Evolutionary conservation across 2,113 vertebrate species (phyloP).

Genomic region (Colius striatus): DNA sequence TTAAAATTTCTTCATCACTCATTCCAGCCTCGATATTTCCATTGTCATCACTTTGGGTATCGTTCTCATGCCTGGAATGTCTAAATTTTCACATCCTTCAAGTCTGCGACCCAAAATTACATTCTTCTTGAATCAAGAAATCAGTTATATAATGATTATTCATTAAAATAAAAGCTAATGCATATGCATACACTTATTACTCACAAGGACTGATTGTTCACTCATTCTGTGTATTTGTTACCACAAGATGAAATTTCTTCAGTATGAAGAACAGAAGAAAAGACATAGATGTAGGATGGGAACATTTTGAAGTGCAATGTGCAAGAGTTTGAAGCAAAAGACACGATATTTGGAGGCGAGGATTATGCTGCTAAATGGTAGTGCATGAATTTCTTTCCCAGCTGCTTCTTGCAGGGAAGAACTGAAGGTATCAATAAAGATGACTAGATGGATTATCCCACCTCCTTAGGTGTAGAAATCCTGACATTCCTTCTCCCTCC

Average conservation of each 20-base stretch:
- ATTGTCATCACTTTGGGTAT: background rate
- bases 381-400: background rate
- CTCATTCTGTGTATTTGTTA: background rate
- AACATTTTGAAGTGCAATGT: background rate
- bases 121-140: background rate
- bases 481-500: background rate
- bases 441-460: background rate
- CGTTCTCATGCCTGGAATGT: background rate
- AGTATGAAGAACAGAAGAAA: background rate
- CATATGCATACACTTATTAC: conserved; percentile 4
- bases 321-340: background rate
- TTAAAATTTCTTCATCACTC: background rate
- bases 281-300: background rate
- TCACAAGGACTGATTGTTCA: background rate
- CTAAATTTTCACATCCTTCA: background rate
- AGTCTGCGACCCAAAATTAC: background rate
- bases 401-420: background rate
- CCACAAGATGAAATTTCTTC: background rate
- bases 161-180: conserved; percentile 7
- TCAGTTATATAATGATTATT: conserved; percentile 10
- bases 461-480: background rate
- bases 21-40: background rate
- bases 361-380: background rate
- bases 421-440: background rate
- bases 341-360: background rate